Percentiles rank a stretch among this genome's conserved stretches.
Conservation (phyloP, 2,797 vertebrate species). For the Takifugu rubripes region DNA sequence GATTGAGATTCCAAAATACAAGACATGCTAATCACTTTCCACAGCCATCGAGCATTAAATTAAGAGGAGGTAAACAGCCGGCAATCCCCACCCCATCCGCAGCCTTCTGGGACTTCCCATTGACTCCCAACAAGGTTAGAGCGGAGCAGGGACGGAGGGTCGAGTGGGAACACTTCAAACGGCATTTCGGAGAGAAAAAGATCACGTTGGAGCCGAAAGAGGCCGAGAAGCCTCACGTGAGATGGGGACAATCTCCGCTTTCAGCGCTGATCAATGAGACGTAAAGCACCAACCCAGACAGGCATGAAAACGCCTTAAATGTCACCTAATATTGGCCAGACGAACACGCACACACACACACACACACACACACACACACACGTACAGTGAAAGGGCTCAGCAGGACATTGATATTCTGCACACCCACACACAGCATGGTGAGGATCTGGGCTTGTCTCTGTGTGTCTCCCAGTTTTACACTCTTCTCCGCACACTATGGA, state of each 20-base stretch:
- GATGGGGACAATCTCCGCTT: slow-evolving; percentile 28
- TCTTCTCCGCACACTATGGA: slow-evolving; percentile 30
- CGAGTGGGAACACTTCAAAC: slow-evolving; percentile 49
- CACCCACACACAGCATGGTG: slow-evolving; percentile 73
- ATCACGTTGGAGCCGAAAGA: slow-evolving; percentile 20
- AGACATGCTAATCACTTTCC: slow-evolving; percentile 37
- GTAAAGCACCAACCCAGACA: slow-evolving; percentile 25
- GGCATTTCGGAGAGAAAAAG: slow-evolving; percentile 33
- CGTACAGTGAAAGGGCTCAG: slow-evolving; percentile 49
- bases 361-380: slow-evolving; percentile 45
- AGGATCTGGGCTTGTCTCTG: slow-evolving; percentile 62
- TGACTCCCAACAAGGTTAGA: slow-evolving; percentile 68
- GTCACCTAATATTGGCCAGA: slow-evolving; percentile 37
- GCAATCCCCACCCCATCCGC: slow-evolving; percentile 38
- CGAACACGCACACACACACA: slow-evolving; percentile 30
- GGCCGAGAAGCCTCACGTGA: slow-evolving; percentile 1
- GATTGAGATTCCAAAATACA: slow-evolving; percentile 33
- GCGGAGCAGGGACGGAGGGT: slow-evolving; percentile 54
- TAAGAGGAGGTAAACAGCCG: slow-evolving; percentile 54
- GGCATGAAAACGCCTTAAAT: slow-evolving; percentile 48
- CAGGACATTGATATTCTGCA: slow-evolving; percentile 75
- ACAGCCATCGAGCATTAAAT: slow-evolving; percentile 44
- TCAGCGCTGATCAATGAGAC: slow-evolving; percentile 47
- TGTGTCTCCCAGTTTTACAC: slow-evolving; percentile 53
- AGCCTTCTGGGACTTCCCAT: slow-evolving; percentile 67